Conservation (phyloP, 2,797 vertebrate species). For the Macropodus opercularis region DNA sequence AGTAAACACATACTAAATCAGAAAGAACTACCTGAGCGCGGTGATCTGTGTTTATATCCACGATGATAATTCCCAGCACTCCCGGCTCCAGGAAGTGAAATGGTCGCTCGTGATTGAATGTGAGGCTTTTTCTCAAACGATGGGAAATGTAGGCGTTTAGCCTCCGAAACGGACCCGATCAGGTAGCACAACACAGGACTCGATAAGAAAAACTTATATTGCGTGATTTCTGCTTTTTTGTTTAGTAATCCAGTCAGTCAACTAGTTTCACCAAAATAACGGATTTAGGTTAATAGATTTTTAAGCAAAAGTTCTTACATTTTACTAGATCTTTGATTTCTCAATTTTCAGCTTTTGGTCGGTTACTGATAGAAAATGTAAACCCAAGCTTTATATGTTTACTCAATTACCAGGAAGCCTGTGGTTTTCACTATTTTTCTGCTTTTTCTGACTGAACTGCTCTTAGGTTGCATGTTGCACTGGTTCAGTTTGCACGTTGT, state of each 20-base stretch:
- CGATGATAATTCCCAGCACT: constrained; percentile 24
- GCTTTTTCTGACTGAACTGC: too few species aligned
- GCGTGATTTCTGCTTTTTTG: neutral
- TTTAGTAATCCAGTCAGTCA: too few species aligned
- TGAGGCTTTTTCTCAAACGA: neutral
- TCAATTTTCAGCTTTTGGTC: too few species aligned
- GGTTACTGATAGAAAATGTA: too few species aligned
- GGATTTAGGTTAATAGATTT: too few species aligned
- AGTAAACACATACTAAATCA: neutral
- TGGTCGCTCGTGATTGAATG: constrained; percentile 45
- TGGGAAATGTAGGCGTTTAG: constrained; percentile 68
- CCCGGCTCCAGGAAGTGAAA: constrained; percentile 54
- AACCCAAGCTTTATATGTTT: too few species aligned
- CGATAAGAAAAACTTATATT: neutral
- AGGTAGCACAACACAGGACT: neutral
- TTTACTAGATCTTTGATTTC: neutral
- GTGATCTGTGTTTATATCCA: constrained; percentile 25
- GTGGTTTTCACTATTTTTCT: too few species aligned
- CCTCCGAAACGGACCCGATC: neutral
- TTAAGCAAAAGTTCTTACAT: neutral
- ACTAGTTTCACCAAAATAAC: too few species aligned
- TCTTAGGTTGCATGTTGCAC: too few species aligned
- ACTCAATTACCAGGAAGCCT: too few species aligned
- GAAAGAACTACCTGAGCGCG: constrained; percentile 46
- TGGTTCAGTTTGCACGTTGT: too few species aligned